phyloP scores from a whole-genome alignment of 2,113 vertebrate species.

The Elgaria multicarinata region DNA sequence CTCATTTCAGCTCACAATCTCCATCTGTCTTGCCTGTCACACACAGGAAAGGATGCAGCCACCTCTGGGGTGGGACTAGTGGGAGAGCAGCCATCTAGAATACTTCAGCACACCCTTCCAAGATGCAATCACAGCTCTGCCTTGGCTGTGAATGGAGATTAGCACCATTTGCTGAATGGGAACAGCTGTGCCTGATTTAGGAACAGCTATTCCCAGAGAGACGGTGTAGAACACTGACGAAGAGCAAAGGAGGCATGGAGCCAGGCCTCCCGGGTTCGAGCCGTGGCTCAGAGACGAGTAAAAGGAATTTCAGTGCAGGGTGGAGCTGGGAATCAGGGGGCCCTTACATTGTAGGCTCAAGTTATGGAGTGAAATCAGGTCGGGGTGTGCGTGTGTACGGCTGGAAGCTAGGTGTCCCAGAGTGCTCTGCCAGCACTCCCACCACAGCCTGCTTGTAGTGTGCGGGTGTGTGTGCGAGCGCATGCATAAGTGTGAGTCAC shows the following conservation, averaged over 20 bases:
- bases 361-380: background rate
- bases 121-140: background rate
- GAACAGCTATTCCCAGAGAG: conserved; percentile 11
- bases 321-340: background rate
- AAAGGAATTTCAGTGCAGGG: background rate
- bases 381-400: no score
- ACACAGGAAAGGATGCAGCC: background rate
- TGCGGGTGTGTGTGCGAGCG: background rate
- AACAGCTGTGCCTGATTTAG: conserved; percentile 18
- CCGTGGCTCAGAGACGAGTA: background rate
- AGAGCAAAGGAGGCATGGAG: background rate
- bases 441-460: background rate
- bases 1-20: background rate
- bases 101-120: background rate
- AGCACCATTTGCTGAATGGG: conserved; percentile 3
- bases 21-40: background rate
- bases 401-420: background rate
- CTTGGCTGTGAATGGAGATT: background rate
- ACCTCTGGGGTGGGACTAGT: background rate
- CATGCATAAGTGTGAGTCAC: conserved; percentile 5
- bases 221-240: background rate
- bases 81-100: background rate
- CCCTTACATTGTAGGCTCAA: background rate
- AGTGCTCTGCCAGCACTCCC: background rate
- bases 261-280: background rate